Conservation (phyloP, 2,888 invertebrate genomes). For the Rhorus exstirpatorius region DNA sequence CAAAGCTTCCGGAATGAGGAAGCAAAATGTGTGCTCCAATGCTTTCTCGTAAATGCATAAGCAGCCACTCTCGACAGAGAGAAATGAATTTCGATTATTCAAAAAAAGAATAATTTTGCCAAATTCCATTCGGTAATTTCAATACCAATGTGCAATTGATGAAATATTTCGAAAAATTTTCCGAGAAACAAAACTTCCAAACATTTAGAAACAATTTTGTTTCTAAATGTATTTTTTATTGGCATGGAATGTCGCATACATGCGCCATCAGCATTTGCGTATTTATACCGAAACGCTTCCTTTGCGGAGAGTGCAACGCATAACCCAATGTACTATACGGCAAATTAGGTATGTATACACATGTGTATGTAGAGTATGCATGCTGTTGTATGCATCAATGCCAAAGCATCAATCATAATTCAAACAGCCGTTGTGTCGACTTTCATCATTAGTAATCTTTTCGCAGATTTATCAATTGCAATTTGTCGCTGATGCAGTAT, state of each 20-base stretch:
- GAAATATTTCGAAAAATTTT: no score
- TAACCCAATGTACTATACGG: constrained; percentile 13
- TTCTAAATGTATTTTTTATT: background rate
- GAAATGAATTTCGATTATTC: no score
- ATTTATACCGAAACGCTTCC: constrained; percentile 36
- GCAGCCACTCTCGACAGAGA: no score
- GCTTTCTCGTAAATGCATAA: no score
- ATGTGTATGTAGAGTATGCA: background rate
- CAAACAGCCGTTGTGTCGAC: constrained; percentile 54
- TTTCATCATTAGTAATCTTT: constrained; percentile 65
- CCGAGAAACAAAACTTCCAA: no score
- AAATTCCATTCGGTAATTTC: no score
- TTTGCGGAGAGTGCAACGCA: background rate
- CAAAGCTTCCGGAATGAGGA: no score
- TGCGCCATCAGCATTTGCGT: constrained; percentile 10
- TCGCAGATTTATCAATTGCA: constrained; percentile 66
- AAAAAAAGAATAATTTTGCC: no score
- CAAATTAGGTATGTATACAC: constrained; percentile 19
- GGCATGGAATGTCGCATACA: constrained; percentile 8
- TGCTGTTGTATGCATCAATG: constrained; percentile 11
- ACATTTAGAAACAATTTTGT: no score
- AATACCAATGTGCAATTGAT: no score
- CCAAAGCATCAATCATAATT: constrained; percentile 64
- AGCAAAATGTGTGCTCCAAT: no score
- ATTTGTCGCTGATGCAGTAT: constrained; percentile 21